Evolutionary conservation across 2,797 vertebrate species (phyloP).

Genomic region (Sebastes melanostomus): DNA sequence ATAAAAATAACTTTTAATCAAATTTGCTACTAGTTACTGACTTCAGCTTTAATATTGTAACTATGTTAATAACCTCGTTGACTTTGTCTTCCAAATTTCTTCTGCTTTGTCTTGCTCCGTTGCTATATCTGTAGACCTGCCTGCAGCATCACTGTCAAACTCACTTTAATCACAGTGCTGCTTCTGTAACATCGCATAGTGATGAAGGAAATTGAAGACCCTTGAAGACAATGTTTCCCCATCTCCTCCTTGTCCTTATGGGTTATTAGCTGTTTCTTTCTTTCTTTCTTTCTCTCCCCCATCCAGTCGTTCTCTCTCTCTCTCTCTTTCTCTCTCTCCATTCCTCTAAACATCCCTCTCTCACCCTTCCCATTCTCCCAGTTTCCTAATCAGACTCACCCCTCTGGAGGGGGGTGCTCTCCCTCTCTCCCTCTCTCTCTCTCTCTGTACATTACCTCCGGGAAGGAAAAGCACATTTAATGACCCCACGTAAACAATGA

Average conservation of each 20-base stretch:
- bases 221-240: constrained; percentile 58
- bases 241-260: constrained; percentile 26
- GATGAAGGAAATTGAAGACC: constrained; percentile 60
- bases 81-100: constrained; percentile 56
- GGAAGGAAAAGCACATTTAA: constrained; percentile 61
- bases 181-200: constrained; percentile 64
- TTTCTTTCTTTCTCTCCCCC: background rate
- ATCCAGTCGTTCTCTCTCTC: background rate
- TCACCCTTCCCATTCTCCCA: constrained; percentile 4
- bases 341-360: background rate
- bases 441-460: constrained; percentile 37
- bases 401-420: background rate
- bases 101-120: constrained; percentile 29
- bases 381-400: constrained; percentile 43
- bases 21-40: too few relatives aligned
- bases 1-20: too few relatives aligned
- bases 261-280: background rate
- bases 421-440: background rate
- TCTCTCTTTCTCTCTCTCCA: background rate
- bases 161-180: constrained; percentile 63
- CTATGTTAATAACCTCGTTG: constrained; percentile 35
- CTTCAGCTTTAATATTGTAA: background rate
- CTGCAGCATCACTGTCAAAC: constrained; percentile 69
- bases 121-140: constrained; percentile 71
- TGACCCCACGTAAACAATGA: constrained; percentile 58